Evolutionary conservation across 2,888 invertebrate species (phyloP), one percentile per base, ranked within the genome.

Genomic region (Athalia rosae): DNA sequence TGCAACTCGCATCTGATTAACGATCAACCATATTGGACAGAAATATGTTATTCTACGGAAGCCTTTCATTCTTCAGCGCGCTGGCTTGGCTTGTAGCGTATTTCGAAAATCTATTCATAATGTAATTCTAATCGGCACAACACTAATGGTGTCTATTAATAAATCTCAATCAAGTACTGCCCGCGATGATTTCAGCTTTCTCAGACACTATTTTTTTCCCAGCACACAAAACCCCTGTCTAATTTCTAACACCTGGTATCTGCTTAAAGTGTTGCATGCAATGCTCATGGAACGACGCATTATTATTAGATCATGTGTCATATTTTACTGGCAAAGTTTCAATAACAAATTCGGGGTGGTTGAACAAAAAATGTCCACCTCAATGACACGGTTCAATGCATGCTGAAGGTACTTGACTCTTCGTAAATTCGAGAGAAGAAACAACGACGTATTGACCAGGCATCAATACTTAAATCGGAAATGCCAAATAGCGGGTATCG

Each of bases 231-330:
- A 28, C 28, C 28, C 28, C 28, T 28, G 28, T 28, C 28, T 28
- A 28, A 28, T 28, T 28, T 28, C 11, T 53, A 53, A 53, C n/a
- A 41, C 13, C 43, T 3, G 43, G 5, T 13, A 48, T 69, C 53
- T 11, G 43, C 41, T 69, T 4, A 53, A 69, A 41, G n/a, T 53
- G 69, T 53, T 53, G 43, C 56, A 69, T 69, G 53, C 11, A 6
- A 56, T 56, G 48, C 13, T 56, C n/a, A 43, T 53, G 48, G n/a
- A 56, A 69, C 53, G 69, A 41, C 43, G 41, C 28, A 69, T 69
- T 53, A 56, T 69, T 56, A 69, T 69, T 69, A 69, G 69, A 69
- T 56, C 4, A 43, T 53, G 11, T 53, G 53, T 53, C 41, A 69
- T 7, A 13, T 66, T 45, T 66, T 9, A 41, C 56, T 53, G 43